Percentiles rank a stretch among this genome's conserved stretches.
These are phyloP conservation scores for Tokudaia muenninki DNA, from an alignment of 2,797 vertebrate genomes.

Conservation along the genomic window DNA sequence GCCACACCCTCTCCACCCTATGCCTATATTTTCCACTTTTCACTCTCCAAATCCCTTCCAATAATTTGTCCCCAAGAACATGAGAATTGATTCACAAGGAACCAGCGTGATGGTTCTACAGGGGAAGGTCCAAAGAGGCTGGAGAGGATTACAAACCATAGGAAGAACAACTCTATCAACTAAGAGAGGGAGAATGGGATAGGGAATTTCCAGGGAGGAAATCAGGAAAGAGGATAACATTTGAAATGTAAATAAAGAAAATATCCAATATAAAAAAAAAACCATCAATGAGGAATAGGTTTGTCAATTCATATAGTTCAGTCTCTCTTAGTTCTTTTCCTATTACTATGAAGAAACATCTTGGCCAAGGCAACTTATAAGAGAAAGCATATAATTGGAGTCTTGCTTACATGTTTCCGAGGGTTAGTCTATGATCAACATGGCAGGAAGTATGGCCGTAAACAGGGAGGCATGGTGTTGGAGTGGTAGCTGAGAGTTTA, in stretches of 20 bases:
- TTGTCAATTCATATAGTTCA: not conserved
- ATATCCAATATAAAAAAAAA: too few relatives aligned
- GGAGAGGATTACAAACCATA: too few relatives aligned
- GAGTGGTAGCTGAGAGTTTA: not conserved
- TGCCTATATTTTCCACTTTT: not conserved
- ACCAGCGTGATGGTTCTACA: not conserved
- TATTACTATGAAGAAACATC: not conserved
- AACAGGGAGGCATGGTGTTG: not conserved
- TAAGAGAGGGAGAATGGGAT: too few relatives aligned
- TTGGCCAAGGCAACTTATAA: not conserved
- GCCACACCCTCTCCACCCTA: not conserved
- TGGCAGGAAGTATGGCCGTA: too few relatives aligned
- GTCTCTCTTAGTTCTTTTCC: not conserved
- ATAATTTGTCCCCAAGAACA: not conserved
- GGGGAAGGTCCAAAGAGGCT: not conserved
- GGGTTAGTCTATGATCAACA: not conserved
- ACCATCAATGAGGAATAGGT: not conserved
- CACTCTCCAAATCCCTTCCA: not conserved
- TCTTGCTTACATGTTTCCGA: not conserved
- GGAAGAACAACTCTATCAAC: too few relatives aligned
- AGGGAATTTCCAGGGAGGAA: too few relatives aligned
- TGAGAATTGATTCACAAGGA: not conserved
- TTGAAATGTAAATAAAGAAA: too few relatives aligned
- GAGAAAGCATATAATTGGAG: not conserved
- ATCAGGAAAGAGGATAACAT: too few relatives aligned